These are phyloP conservation scores for Rhagophthalmus giganteus DNA, from an alignment of 2,888 invertebrate species.

Conservation along the genomic window DNA sequence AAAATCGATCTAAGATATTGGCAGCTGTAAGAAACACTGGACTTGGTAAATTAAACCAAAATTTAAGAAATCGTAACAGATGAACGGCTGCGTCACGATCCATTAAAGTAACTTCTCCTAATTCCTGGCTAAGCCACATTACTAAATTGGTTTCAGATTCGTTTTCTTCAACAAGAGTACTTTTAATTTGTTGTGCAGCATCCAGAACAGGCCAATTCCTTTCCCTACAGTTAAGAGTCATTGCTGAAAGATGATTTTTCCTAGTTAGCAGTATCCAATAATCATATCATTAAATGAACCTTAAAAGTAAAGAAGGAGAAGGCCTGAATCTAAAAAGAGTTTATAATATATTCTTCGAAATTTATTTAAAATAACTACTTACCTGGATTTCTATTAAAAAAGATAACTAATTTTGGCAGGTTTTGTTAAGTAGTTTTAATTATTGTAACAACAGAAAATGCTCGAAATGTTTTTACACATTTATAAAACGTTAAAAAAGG, in stretches of 20 bases:
- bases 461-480: neutral
- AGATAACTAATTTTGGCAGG: neutral
- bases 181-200: constrained; percentile 50
- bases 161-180: constrained; percentile 45
- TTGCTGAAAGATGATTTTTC: constrained; percentile 26
- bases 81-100: constrained; percentile 81
- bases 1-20: constrained; percentile 78
- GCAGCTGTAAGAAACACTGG: constrained; percentile 78
- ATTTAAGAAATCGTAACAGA: constrained; percentile 78
- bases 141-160: constrained; percentile 43
- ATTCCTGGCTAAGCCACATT: constrained; percentile 41
- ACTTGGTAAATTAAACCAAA: constrained; percentile 82
- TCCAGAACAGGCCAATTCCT: constrained; percentile 53
- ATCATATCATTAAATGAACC: constrained; percentile 27
- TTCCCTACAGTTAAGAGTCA: constrained; percentile 49
- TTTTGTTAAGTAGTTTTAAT: constrained; percentile 1
- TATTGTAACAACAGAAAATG: neutral
- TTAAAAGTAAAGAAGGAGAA: constrained; percentile 38
- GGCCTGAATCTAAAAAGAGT: constrained; percentile 32
- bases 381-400: constrained; percentile 35
- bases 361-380: constrained; percentile 15
- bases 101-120: constrained; percentile 73
- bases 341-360: neutral
- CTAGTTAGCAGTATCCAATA: constrained; percentile 12
- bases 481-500: neutral